Conservation (phyloP, 2,888 invertebrate species). For the Chymomyza caudatula region DNA sequence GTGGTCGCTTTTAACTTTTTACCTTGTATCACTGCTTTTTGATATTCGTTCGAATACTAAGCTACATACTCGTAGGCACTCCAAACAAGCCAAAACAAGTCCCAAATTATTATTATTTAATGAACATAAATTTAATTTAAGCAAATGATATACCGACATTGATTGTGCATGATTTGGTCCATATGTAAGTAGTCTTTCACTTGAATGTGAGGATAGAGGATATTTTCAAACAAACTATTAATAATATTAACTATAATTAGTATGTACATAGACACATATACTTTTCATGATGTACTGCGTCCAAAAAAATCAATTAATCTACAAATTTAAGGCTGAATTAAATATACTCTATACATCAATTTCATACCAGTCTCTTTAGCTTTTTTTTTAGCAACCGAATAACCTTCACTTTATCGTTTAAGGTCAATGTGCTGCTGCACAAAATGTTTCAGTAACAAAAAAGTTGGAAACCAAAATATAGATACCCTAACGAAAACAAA, state of each 20-base stretch:
- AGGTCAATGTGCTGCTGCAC: not conserved
- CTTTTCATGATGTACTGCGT: too few relatives aligned
- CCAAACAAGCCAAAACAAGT: constrained; percentile 61
- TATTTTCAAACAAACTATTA: too few relatives aligned
- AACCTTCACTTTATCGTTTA: not conserved
- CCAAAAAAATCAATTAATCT: too few relatives aligned
- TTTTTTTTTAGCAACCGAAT: not conserved
- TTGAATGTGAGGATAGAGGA: too few relatives aligned
- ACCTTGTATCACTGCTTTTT: not conserved
- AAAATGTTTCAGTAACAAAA: not conserved
- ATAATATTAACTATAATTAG: too few relatives aligned
- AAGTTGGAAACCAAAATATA: not conserved
- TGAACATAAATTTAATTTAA: not conserved
- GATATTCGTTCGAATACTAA: not conserved
- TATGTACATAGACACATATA: too few relatives aligned
- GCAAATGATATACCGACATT: too few relatives aligned
- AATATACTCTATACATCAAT: too few relatives aligned
- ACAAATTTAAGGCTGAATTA: too few relatives aligned
- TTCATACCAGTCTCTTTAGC: not conserved
- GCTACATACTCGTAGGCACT: not conserved
- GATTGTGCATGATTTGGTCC: too few relatives aligned
- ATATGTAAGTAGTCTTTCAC: too few relatives aligned
- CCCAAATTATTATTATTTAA: not conserved
- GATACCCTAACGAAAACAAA: not conserved
- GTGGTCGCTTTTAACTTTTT: not conserved